Conservation (phyloP, 2,888 invertebrate species). For the Phortica magna region DNA sequence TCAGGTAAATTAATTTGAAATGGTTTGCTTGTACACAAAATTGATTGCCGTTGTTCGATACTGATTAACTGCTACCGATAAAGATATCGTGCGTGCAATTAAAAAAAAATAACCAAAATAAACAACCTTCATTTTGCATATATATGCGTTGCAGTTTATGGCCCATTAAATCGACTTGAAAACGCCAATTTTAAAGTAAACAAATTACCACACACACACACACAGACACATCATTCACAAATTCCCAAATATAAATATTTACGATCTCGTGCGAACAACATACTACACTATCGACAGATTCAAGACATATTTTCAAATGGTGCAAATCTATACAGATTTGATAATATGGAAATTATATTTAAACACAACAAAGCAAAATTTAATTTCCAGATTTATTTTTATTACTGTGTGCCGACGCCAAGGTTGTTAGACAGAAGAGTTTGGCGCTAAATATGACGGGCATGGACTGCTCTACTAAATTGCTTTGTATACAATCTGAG, state of each 20-base stretch:
- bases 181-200: constrained; percentile 19
- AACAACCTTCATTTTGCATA: neutral
- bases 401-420: too few species aligned
- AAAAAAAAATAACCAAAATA: neutral
- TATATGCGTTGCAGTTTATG: constrained; percentile 4
- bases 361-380: too few species aligned
- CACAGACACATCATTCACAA: neutral
- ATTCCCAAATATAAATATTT: neutral
- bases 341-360: too few species aligned
- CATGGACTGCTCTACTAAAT: too few species aligned
- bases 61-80: neutral
- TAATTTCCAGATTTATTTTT: too few species aligned
- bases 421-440: too few species aligned
- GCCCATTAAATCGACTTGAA: constrained; percentile 21
- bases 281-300: neutral
- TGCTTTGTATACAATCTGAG: too few species aligned
- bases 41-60: neutral
- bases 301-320: too few species aligned
- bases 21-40: neutral
- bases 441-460: too few species aligned
- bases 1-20: constrained; percentile 70
- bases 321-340: too few species aligned
- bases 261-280: neutral
- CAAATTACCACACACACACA: constrained; percentile 19
- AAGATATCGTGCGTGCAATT: neutral